Percentiles rank a stretch among this genome's conserved stretches.
phyloP scores from a whole-genome alignment of 2,888 invertebrate species.

The Nemotelus nigrinus region DNA sequence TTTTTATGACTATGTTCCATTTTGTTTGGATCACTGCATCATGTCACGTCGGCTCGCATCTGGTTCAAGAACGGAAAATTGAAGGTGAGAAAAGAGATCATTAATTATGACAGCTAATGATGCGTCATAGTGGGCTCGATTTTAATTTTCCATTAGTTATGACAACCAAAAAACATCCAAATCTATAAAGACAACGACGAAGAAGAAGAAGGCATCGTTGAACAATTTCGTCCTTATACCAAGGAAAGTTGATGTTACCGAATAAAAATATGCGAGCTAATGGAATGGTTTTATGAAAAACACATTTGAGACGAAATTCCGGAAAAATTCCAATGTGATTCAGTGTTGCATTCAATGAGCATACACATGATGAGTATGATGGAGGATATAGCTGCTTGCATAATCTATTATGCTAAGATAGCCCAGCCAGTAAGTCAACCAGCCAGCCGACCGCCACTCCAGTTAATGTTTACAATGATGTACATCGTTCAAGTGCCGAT shows the following conservation, averaged over 20 bases:
- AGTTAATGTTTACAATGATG: not conserved
- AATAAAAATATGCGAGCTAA: not conserved
- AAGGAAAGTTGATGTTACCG: not conserved
- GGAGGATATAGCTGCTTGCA: no score
- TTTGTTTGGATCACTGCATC: no score
- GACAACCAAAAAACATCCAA: not conserved
- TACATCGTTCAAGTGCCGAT: not conserved
- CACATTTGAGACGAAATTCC: not conserved
- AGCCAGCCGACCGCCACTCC: not conserved
- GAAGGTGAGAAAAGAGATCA: constrained; percentile 30
- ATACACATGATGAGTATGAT: no score
- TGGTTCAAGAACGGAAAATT: no score
- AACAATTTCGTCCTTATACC: not conserved
- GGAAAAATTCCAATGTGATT: not conserved
- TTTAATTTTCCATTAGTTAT: constrained; percentile 18
- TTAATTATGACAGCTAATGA: constrained; percentile 45
- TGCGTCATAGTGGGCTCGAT: not conserved
- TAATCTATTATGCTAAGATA: no score
- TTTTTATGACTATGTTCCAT: constrained; percentile 3
- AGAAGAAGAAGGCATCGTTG: not conserved
- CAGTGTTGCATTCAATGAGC: not conserved
- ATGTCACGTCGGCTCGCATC: no score
- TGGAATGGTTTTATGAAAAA: not conserved
- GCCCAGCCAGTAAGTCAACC: no score
- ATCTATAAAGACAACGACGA: not conserved